A percentile compares a stretch with the other conserved stretches of the same genome.
phyloP scores from a whole-genome alignment of 2,888 invertebrate genomes.

The Amorpha juglandis region DNA sequence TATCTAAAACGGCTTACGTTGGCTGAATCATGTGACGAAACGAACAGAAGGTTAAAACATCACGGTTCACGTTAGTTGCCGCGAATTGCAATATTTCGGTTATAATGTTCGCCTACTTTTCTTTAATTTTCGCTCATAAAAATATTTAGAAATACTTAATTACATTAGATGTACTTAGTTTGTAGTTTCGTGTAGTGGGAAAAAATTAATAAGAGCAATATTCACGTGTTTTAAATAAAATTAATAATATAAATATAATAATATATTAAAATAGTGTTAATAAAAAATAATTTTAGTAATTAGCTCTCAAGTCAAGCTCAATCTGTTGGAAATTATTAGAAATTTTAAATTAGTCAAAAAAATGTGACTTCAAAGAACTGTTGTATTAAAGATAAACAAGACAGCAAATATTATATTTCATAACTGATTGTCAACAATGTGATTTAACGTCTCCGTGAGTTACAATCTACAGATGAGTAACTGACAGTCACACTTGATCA shows the following conservation, averaged over 20 bases:
- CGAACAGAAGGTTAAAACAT: constrained; percentile 24
- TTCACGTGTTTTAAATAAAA: no score
- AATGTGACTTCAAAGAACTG: background rate
- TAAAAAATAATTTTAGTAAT: background rate
- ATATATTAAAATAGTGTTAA: no score
- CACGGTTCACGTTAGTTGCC: constrained; percentile 2
- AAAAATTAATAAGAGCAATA: no score
- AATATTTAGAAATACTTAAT: background rate
- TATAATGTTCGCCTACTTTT: background rate
- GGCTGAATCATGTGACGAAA: constrained; percentile 65
- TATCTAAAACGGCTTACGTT: constrained; percentile 44
- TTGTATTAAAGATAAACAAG: background rate
- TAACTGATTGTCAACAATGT: constrained; percentile 27
- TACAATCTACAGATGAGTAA: constrained; percentile 39
- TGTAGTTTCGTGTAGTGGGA: no score
- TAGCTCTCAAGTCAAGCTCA: no score
- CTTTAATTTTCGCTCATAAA: background rate
- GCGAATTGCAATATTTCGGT: constrained; percentile 2
- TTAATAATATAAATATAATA: background rate
- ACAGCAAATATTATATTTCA: constrained; percentile 1
- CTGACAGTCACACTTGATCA: constrained; percentile 39
- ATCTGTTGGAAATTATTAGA: no score
- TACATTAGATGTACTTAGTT: no score
- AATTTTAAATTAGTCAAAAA: no score
- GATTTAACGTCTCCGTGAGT: constrained; percentile 35